Evolutionary conservation across 2,797 vertebrate genomes (phyloP).

Genomic region (Lutjanus campechanus): DNA sequence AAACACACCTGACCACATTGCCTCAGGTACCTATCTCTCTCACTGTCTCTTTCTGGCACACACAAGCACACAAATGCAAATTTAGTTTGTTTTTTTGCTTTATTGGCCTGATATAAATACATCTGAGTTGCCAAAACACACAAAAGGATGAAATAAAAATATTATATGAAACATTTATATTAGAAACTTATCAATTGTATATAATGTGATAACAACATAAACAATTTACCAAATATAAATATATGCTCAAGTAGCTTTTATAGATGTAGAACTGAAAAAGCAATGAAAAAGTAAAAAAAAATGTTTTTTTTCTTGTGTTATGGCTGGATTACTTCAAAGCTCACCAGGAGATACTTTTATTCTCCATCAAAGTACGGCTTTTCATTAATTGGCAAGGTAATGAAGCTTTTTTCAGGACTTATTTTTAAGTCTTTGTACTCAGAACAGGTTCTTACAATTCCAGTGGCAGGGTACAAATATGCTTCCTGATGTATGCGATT

Average conservation of each 20-base stretch:
- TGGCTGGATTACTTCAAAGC: slow-evolving; percentile 8
- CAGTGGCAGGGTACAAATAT: not conserved
- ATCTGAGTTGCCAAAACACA: not conserved
- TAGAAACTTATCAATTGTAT: not conserved
- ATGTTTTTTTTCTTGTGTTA: not conserved
- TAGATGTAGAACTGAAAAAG: not conserved
- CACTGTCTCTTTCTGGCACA: not conserved
- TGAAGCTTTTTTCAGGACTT: not conserved
- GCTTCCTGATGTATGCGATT: not conserved
- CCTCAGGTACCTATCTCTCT: not conserved
- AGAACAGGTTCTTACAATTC: not conserved
- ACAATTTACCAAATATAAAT: not conserved
- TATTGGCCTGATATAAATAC: not conserved
- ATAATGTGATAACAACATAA: not conserved
- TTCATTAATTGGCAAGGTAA: slow-evolving; percentile 20
- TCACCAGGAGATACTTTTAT: slow-evolving; percentile 7
- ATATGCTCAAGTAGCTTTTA: too few species aligned
- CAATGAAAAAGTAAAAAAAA: not conserved
- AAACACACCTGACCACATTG: slow-evolving; percentile 8
- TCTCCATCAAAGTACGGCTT: slow-evolving; percentile 12
- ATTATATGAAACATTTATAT: not conserved
- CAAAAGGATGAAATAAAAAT: too few species aligned
- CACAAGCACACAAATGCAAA: not conserved
- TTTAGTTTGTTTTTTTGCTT: not conserved
- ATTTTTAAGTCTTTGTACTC: not conserved